These are phyloP conservation scores for Schrankia costaestrigalis DNA, from an alignment of 2,888 invertebrate species.

Conservation along the genomic window DNA sequence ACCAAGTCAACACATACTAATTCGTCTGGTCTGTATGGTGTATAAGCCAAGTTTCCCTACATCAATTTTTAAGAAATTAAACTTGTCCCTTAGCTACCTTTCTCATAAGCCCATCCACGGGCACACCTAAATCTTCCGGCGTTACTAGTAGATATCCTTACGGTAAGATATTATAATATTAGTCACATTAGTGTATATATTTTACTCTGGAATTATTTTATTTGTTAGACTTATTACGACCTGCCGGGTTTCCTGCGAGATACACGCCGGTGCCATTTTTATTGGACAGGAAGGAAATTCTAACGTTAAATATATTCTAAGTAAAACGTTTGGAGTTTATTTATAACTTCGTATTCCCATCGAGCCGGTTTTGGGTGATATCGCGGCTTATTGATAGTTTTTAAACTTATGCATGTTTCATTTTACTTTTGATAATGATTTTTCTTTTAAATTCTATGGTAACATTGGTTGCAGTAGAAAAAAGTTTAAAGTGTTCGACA, in stretches of 20 bases:
- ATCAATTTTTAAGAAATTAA: too few relatives aligned
- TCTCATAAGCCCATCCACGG: conserved; percentile 42
- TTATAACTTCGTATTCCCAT: conserved; percentile 46
- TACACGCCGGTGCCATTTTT: conserved; percentile 67
- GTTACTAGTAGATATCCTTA: conserved; percentile 75
- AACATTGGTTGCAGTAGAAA: too few relatives aligned
- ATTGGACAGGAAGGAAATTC: conserved; percentile 79
- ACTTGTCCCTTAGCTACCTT: conserved; percentile 36
- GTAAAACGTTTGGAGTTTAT: conserved; percentile 61
- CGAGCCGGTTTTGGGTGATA: conserved; percentile 36
- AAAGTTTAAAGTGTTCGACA: too few relatives aligned
- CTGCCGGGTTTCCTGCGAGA: conserved; percentile 68
- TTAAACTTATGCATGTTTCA: too few relatives aligned
- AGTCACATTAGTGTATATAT: conserved; percentile 78
- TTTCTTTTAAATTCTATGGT: too few relatives aligned
- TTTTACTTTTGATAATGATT: too few relatives aligned
- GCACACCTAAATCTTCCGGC: conserved; percentile 73
- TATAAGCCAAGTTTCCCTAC: too few relatives aligned
- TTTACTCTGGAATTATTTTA: conserved; percentile 76
- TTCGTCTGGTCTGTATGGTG: too few relatives aligned
- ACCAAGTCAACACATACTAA: too few relatives aligned
- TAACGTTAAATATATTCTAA: conserved; percentile 71
- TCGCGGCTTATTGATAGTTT: conserved; percentile 5
- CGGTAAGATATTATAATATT: conserved; percentile 77
- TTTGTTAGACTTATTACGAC: conserved; percentile 76